phyloP scores from a whole-genome alignment of 2,888 invertebrate species.

The Apodemia mormo region DNA sequence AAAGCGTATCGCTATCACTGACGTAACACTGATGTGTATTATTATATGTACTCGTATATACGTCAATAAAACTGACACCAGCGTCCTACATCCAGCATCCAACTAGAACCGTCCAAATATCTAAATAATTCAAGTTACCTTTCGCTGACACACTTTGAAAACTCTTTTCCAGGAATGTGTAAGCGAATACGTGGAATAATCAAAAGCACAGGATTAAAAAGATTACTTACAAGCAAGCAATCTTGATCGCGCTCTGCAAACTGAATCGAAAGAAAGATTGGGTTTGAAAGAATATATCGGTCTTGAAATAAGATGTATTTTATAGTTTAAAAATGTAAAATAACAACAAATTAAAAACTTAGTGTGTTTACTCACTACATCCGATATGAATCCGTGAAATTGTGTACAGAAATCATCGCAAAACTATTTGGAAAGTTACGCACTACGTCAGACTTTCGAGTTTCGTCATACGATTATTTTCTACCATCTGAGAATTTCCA shows the following conservation, averaged over 20 bases:
- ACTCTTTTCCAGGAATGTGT: slow-evolving; percentile 13
- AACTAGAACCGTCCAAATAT: slow-evolving; percentile 10
- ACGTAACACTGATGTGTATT: background rate
- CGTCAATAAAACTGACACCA: slow-evolving; percentile 13
- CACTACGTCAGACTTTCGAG: no score
- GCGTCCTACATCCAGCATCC: slow-evolving; percentile 10
- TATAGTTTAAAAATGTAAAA: background rate
- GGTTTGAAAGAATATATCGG: background rate
- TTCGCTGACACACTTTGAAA: slow-evolving; percentile 16
- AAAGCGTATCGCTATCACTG: background rate
- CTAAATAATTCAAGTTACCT: slow-evolving; percentile 14
- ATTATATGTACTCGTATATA: background rate
- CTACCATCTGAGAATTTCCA: no score
- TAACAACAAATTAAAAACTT: background rate
- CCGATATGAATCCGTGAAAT: no score
- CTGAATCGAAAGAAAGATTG: background rate
- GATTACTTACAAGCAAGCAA: background rate
- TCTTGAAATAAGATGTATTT: background rate
- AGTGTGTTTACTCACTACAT: no score
- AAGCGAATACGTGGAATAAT: slow-evolving; percentile 17
- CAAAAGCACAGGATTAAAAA: slow-evolving; percentile 4
- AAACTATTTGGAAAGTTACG: no score
- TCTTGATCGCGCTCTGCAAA: background rate
- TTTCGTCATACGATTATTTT: no score
- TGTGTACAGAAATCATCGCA: no score